A percentile compares a stretch with the other conserved stretches of the same genome.
These are phyloP conservation scores for Paedocypris sp. DNA, from an alignment of 2,113 vertebrate species.

Conservation along the genomic window DNA sequence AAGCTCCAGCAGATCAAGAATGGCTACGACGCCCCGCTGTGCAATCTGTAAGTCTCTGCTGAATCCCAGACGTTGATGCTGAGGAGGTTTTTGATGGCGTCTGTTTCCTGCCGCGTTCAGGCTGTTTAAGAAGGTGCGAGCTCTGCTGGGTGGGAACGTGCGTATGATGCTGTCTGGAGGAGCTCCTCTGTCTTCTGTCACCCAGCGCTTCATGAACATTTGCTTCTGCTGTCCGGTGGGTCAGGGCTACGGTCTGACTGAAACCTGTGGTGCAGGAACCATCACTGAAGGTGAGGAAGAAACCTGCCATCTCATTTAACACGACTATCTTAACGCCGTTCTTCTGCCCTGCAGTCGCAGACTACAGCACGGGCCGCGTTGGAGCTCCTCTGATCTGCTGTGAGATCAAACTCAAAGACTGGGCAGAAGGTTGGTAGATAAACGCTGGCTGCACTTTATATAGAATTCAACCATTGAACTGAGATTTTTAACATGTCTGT, in stretches of 20 bases:
- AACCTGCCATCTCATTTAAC: not conserved
- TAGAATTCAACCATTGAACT: no score
- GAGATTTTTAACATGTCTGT: no score
- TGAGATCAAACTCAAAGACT: slow-evolving; percentile 84
- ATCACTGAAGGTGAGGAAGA: slow-evolving; percentile 83
- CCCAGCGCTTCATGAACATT: slow-evolving; percentile 96
- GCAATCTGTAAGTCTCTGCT: slow-evolving; percentile 77
- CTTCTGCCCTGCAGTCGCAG: slow-evolving; percentile 42
- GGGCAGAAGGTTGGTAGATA: slow-evolving; percentile 78
- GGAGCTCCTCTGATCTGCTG: slow-evolving; percentile 92
- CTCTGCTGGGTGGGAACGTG: slow-evolving; percentile 80
- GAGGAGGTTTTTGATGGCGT: not conserved
- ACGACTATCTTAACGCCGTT: not conserved
- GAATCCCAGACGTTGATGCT: not conserved
- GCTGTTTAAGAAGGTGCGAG: slow-evolving; percentile 85
- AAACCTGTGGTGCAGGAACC: slow-evolving; percentile 91
- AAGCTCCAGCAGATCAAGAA: slow-evolving; percentile 90
- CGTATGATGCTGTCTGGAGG: slow-evolving; percentile 95
- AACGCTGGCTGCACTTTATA: no score
- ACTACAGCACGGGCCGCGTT: slow-evolving; percentile 85
- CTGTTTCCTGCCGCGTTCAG: slow-evolving; percentile 46
- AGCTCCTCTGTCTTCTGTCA: slow-evolving; percentile 80
- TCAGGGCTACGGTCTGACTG: slow-evolving; percentile 92
- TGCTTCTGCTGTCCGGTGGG: slow-evolving; percentile 97
- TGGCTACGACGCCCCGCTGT: slow-evolving; percentile 91